Percentiles rank a stretch among this genome's conserved stretches.
phyloP scores from a whole-genome alignment of 2,113 vertebrate genomes.

The Spermophilus dauricus region DNA sequence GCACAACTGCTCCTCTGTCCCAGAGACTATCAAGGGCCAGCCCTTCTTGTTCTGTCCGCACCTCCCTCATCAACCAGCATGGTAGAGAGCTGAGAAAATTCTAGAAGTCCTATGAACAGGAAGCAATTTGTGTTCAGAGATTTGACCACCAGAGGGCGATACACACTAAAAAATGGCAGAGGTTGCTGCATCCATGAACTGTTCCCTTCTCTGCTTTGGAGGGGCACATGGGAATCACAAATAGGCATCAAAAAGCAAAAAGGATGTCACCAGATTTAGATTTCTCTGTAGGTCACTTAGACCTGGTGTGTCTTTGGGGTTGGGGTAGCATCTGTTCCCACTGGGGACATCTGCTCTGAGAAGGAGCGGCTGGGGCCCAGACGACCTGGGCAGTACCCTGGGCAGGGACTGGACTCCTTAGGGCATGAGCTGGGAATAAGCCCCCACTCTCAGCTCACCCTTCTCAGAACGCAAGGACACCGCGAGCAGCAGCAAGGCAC shows the following conservation, averaged over 20 bases:
- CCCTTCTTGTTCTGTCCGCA: background rate
- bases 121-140: too few relatives aligned
- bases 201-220: background rate
- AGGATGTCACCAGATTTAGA: rapidly evolving
- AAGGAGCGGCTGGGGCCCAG: too few relatives aligned
- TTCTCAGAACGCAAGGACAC: too few relatives aligned
- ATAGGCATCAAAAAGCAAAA: rapidly evolving
- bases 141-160: slow-evolving; percentile 21
- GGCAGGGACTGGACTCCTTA: too few relatives aligned
- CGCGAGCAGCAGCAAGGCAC: too few relatives aligned
- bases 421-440: too few relatives aligned
- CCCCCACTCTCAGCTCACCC: too few relatives aligned
- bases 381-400: too few relatives aligned
- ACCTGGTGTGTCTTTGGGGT: background rate
- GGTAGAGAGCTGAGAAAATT: background rate
- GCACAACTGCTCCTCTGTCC: background rate
- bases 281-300: background rate
- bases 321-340: too few relatives aligned
- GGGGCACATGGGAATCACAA: background rate
- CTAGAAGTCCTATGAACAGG: rapidly evolving
- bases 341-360: background rate
- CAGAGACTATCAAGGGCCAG: background rate
- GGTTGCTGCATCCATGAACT: rapidly evolving
- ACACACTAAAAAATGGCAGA: background rate
- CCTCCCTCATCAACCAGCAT: rapidly evolving